Evolutionary conservation across 2,113 vertebrate species (phyloP).

Genomic region (Montifringilla adamsi): DNA sequence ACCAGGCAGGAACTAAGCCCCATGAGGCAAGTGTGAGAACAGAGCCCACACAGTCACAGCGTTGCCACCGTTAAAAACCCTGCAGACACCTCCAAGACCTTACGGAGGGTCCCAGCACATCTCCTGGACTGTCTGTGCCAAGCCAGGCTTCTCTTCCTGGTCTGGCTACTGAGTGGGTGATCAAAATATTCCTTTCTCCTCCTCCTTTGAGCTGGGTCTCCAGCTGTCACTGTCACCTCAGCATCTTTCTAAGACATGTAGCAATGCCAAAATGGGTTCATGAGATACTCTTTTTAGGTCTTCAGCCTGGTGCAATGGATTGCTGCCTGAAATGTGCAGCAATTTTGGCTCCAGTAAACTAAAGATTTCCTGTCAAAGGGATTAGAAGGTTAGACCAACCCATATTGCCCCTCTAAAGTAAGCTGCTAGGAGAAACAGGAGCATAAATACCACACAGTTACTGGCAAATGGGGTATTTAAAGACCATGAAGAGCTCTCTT

Average conservation of each 20-base stretch:
- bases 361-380: background rate
- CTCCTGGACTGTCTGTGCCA: background rate
- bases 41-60: rapidly evolving
- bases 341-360: background rate
- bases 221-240: background rate
- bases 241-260: background rate
- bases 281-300: background rate
- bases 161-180: background rate
- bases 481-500: background rate
- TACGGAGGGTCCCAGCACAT: background rate
- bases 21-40: background rate
- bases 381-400: background rate
- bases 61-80: background rate
- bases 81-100: background rate
- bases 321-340: background rate
- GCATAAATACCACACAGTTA: background rate
- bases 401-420: background rate
- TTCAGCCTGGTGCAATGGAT: background rate
- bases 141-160: background rate
- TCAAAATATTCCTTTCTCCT: background rate
- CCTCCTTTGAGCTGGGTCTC: background rate
- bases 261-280: background rate
- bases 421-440: background rate
- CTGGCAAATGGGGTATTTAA: background rate
- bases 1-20: background rate